Evolutionary conservation across 1,140 invertebrate species (phyloP).

Genomic region (Manduca sexta): DNA sequence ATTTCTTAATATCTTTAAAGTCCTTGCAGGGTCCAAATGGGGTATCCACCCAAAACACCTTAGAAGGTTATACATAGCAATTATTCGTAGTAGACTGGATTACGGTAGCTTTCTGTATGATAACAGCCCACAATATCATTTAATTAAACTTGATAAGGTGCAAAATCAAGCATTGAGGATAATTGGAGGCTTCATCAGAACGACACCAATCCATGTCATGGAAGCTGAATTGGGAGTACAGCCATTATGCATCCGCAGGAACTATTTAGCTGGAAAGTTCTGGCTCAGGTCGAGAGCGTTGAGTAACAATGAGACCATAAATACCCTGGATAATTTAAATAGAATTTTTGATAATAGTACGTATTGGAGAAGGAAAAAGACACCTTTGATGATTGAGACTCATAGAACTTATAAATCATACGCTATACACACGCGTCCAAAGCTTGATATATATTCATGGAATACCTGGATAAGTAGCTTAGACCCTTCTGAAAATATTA

Average conservation of each 20-base stretch:
- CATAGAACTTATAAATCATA: no score
- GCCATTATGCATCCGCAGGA: not conserved
- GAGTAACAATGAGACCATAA: not conserved
- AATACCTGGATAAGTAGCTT: no score
- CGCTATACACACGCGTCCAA: no score
- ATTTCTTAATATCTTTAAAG: constrained; percentile 16
- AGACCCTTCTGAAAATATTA: no score
- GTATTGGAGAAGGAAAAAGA: no score
- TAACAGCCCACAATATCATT: not conserved
- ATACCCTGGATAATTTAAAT: no score
- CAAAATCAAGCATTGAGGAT: not conserved
- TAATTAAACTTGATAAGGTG: not conserved
- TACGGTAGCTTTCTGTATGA: not conserved
- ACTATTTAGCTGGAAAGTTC: not conserved
- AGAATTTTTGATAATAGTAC: no score
- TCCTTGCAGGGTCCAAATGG: constrained; percentile 15
- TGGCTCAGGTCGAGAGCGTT: not conserved
- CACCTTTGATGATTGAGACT: no score
- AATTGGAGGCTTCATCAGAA: not conserved
- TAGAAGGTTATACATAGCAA: constrained; percentile 12
- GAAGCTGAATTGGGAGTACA: not conserved
- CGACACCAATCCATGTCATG: not conserved
- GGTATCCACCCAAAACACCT: constrained; percentile 20
- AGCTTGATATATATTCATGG: no score
- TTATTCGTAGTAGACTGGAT: not conserved